Evolutionary conservation across 2,888 invertebrate genomes (phyloP).

Genomic region (Prostheceraeus crozeri): DNA sequence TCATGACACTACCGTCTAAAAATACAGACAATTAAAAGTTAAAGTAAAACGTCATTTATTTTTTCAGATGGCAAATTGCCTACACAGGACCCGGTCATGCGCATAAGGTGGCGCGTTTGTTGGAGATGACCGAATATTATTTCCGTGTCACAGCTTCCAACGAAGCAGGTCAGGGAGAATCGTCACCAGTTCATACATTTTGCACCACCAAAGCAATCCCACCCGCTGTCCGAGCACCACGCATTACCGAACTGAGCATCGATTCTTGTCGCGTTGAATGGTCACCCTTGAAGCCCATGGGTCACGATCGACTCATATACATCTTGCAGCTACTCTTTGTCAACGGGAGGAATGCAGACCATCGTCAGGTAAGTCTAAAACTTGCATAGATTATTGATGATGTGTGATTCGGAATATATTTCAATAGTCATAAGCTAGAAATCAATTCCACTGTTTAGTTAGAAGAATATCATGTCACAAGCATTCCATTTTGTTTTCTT

Average conservation of each 20-base stretch:
- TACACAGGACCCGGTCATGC: constrained; percentile 72
- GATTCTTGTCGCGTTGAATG: constrained; percentile 65
- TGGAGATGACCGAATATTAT: constrained; percentile 71
- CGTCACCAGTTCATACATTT: constrained; percentile 67
- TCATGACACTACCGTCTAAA: too few relatives aligned
- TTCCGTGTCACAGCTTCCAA: constrained; percentile 74
- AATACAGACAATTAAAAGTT: too few relatives aligned
- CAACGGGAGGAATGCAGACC: constrained; percentile 60
- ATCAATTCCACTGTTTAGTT: too few relatives aligned
- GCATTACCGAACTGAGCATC: constrained; percentile 61
- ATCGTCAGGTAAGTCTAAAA: constrained; percentile 64
- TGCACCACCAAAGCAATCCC: constrained; percentile 73
- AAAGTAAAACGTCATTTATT: too few relatives aligned
- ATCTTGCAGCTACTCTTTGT: constrained; percentile 64
- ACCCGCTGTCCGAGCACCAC: constrained; percentile 68
- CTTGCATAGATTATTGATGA: too few relatives aligned
- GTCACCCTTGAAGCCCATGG: constrained; percentile 62
- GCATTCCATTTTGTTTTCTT: too few relatives aligned
- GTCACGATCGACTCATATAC: constrained; percentile 66
- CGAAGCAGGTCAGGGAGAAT: constrained; percentile 74
- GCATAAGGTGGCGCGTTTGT: constrained; percentile 74
- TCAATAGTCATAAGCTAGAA: too few relatives aligned
- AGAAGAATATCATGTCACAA: too few relatives aligned
- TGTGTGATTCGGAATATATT: too few relatives aligned
- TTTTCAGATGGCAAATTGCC: constrained; percentile 54